These are phyloP conservation scores for Pterobdella sp. DNA, from an alignment of 2,888 invertebrate genomes.

Conservation along the genomic window DNA sequence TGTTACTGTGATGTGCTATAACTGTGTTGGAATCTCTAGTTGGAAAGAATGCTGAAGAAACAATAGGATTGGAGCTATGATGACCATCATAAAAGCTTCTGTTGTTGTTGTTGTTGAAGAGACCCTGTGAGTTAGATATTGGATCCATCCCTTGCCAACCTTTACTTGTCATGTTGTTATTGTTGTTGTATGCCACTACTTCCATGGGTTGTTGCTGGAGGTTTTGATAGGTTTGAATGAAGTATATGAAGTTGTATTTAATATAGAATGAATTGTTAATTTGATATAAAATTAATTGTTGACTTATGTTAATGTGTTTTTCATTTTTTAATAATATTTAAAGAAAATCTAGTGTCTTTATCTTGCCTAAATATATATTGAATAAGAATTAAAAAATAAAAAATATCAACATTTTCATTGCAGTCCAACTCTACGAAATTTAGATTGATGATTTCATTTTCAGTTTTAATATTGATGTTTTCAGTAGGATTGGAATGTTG, in stretches of 20 bases:
- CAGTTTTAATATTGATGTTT: slow-evolving; percentile 6
- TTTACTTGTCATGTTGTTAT: not conserved
- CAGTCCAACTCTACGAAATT: not conserved
- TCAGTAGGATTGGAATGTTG: not conserved
- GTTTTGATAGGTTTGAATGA: not conserved
- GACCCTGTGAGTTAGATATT: not conserved
- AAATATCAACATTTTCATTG: not conserved
- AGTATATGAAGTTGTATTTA: not conserved
- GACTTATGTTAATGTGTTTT: not conserved
- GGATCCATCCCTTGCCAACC: not conserved
- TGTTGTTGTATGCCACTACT: not conserved
- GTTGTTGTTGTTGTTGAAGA: slow-evolving; percentile 7
- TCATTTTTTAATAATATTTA: not conserved
- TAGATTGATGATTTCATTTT: not conserved
- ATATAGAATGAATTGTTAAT: not conserved
- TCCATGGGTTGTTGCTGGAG: not conserved
- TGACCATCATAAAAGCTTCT: not conserved
- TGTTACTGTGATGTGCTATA: slow-evolving; percentile 3
- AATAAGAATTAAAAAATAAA: not conserved
- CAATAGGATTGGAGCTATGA: not conserved
- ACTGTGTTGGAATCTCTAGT: not conserved
- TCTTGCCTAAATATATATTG: not conserved
- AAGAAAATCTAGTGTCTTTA: no score
- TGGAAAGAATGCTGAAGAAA: not conserved
- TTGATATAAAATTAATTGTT: not conserved